Evolutionary conservation across 2,113 vertebrate genomes (phyloP), one percentile per base, ranked within the genome.

Genomic region (Chloropsis cyanopogon): DNA sequence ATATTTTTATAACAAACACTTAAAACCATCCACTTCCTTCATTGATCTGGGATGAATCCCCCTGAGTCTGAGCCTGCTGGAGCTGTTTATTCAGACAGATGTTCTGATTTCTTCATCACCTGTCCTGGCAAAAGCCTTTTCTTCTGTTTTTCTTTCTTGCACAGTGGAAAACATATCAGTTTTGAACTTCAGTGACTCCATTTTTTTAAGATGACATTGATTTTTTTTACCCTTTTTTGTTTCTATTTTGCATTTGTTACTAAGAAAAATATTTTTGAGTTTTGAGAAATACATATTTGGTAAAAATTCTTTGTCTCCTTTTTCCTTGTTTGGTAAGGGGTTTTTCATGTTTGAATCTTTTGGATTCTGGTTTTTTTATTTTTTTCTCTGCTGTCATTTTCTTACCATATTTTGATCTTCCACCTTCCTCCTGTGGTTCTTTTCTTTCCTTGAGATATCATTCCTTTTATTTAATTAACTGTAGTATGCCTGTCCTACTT

Each of bases 91-190:
- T 92, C 77, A 96, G 71, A 91, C 49, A 56, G 70, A 70, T 87
- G 35, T 84, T 94, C 73, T 91, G 82, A 89, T 86, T 96, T 93
- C 92, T 93, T 94, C 35, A 93, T 88, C 81, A 95, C 93, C 92
- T 96, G 79, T 96, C 65, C 66, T 95, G 68, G 87, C 87, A 95
- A 70, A 65, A 52, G 33, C 39, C 61, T 79, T 69, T 65, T 92
- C 53, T 85, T 20, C 47, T 89, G 44, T 50, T 95, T 92, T 47
- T 95, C 33, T 35, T 79, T 82, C 93, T 87, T 95, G 44, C 41
- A 33, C 14, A 63, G 47, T 94, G 93, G 91, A 97, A 97, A 95
- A 91, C 60, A 4, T 59, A 80, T 50, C 65, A 61, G 65, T 92
- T 92, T 94, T 84, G 44, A 76, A 52, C 10, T 94, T 80, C 66